Evolutionary conservation across 2,888 invertebrate species (phyloP).

Genomic region (Physocephala rufipes): DNA sequence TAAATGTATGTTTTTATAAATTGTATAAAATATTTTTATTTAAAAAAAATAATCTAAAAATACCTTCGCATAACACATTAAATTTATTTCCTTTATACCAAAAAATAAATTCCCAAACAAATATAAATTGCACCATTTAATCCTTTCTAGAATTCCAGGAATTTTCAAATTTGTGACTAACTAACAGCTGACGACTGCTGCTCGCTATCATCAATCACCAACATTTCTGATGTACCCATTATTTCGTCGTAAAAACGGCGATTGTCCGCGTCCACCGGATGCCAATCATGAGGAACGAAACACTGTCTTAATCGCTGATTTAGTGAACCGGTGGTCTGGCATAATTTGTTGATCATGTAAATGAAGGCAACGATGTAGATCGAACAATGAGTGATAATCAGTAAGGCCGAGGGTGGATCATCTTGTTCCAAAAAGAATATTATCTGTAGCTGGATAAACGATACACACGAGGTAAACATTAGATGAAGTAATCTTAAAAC

Average conservation of each 20-base stretch:
- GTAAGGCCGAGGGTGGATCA: constrained; percentile 43
- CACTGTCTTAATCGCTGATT: constrained; percentile 58
- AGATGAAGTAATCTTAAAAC: not conserved
- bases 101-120: not conserved
- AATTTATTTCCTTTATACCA: not conserved
- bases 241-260: constrained; percentile 62
- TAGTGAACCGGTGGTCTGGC: constrained; percentile 55
- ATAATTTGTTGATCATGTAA: constrained; percentile 57
- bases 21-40: not conserved
- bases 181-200: constrained; percentile 29
- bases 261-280: constrained; percentile 62
- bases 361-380: constrained; percentile 54
- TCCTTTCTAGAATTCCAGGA: too few species aligned
- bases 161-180: constrained; percentile 14
- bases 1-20: not conserved
- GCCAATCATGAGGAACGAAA: constrained; percentile 63
- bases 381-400: constrained; percentile 51
- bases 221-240: constrained; percentile 62
- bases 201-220: constrained; percentile 54
- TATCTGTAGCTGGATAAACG: constrained; percentile 40
- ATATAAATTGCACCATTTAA: constrained; percentile 4
- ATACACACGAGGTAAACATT: not conserved
- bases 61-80: not conserved
- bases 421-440: constrained; percentile 42
- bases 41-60: not conserved